Evolutionary conservation across 2,113 vertebrate genomes (phyloP).

Genomic region (Alectura lathami): DNA sequence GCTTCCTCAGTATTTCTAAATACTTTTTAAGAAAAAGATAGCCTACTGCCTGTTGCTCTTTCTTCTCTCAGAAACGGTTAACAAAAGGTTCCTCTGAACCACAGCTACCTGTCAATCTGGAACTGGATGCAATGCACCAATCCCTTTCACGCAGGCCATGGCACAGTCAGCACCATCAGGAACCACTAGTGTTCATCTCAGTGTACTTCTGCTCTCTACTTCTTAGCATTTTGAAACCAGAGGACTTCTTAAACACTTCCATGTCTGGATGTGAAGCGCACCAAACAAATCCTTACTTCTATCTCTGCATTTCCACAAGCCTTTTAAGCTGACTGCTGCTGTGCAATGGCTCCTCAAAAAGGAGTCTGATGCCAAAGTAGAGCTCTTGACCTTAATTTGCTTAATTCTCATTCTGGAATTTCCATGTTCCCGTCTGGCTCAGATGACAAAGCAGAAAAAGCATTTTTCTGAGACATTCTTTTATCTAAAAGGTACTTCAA

Average conservation of each 20-base stretch:
- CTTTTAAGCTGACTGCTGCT: background rate
- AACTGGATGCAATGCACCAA: background rate
- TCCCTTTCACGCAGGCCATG: background rate
- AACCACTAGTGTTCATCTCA: background rate
- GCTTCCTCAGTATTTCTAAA: background rate
- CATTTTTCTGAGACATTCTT: background rate
- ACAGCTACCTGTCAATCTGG: background rate
- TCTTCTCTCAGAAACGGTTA: background rate
- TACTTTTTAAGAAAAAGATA: background rate
- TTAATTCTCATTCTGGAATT: background rate
- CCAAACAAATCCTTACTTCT: background rate
- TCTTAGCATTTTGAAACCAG: rapidly evolving
- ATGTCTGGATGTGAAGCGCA: background rate
- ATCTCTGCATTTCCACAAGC: background rate
- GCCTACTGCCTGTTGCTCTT: background rate
- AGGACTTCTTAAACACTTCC: background rate
- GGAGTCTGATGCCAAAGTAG: background rate
- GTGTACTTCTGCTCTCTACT: background rate
- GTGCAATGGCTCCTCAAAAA: background rate
- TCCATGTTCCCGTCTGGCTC: background rate
- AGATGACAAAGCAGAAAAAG: background rate
- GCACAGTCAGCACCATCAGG: background rate
- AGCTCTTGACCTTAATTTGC: background rate
- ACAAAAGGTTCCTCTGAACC: background rate
- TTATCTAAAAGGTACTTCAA: background rate